These are phyloP conservation scores for Nematolebias whitei DNA, from an alignment of 2,113 vertebrate species.

Conservation along the genomic window DNA sequence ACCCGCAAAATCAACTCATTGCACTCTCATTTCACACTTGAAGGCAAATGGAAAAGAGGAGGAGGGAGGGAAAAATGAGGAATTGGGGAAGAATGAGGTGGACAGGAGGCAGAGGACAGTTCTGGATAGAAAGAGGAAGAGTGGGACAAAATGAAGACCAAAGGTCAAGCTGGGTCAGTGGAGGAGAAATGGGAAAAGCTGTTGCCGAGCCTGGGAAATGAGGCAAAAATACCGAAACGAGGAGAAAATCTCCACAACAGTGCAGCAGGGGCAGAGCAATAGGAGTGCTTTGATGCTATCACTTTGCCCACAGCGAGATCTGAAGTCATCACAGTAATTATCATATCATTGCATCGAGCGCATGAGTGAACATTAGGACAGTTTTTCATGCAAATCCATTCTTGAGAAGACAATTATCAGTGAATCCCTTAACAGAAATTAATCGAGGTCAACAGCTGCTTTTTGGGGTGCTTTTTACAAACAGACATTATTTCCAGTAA, in stretches of 20 bases:
- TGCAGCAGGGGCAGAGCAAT: background rate
- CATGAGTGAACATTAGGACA: background rate
- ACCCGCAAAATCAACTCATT: slow-evolving; percentile 60
- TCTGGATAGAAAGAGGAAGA: slow-evolving; percentile 16
- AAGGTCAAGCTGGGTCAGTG: slow-evolving; percentile 14
- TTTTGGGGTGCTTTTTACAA: too few relatives aligned
- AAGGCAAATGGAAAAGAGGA: slow-evolving; percentile 37
- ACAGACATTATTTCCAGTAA: too few relatives aligned
- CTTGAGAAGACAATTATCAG: too few relatives aligned
- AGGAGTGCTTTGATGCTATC: background rate
- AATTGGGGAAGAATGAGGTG: too few relatives aligned
- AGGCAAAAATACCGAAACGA: background rate
- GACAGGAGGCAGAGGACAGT: too few relatives aligned
- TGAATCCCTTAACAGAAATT: too few relatives aligned
- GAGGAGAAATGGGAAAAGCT: slow-evolving; percentile 30
- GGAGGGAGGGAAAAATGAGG: background rate
- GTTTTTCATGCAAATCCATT: too few relatives aligned
- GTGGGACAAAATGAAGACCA: slow-evolving; percentile 1
- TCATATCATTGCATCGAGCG: background rate
- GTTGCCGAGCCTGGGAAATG: background rate
- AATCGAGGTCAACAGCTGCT: background rate
- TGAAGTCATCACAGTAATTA: background rate
- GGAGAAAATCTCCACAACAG: background rate
- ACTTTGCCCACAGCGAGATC: background rate
- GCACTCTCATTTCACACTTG: slow-evolving; percentile 72